Evolutionary conservation across 1,140 invertebrate genomes (phyloP), one percentile per base, ranked within the genome.

Genomic region (Eriocheir sinensis): DNA sequence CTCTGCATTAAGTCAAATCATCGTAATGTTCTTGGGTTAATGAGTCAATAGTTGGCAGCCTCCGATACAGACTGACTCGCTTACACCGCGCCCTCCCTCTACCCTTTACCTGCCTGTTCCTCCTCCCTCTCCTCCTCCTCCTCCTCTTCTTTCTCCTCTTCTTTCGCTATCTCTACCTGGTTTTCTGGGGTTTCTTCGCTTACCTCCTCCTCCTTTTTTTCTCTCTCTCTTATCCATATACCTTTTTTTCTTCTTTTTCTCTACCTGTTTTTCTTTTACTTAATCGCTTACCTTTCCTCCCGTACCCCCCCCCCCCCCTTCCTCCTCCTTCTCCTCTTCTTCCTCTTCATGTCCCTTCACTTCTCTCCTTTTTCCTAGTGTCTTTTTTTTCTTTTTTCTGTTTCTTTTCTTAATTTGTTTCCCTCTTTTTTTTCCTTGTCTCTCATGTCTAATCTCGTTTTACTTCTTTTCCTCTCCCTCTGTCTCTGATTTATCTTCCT

Each of bases 21-120:
- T 44, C 32, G 30, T 86, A 86, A 44, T 38, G n/a, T 36, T 32
- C 41, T 86, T 4, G 8, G 85, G 15, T 30, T 86, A 86, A 40
- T 36, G 21, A 40, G n/a, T 86, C 83, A 41, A 86, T 86, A 86
- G 27, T 86, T 41, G 27, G 34, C 83, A 86, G 30, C 83, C 17
- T 86, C 83, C 40, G 60, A 86, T 41, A 86, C 34, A n/a, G n/a
- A n/a, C n/a, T n/a, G n/a, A n/a, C n/a, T 0, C 89, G n/a, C n/a
- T 44, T 53, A 48, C 89, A 38, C 40, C 88, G 9, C 44, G 2
- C 88, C 83, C 17, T 89, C 2, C 4, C 1, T 2, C 8, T 41
- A 34, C 32, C 44, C 2, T 89, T 0, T 32, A 21, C 6, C 2
- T 32, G 12, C 32, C 12, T 85, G 17, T 34, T 85, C 81, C 32